Evolutionary conservation across 2,113 vertebrate genomes (phyloP).

Genomic region (Atrichornis clamosus): DNA sequence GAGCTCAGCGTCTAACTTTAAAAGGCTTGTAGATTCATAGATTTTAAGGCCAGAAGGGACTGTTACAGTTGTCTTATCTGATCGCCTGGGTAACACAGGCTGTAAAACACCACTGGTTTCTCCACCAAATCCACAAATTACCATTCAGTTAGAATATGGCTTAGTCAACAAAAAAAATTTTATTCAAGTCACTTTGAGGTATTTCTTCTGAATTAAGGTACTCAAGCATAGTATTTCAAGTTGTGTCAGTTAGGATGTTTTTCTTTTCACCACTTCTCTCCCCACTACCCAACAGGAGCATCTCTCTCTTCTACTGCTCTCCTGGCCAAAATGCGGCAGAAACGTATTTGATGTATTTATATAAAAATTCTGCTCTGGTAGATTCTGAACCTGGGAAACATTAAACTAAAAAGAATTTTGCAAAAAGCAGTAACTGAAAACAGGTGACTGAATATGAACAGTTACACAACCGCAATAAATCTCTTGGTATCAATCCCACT

Average conservation of each 20-base stretch:
- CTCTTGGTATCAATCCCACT: not conserved
- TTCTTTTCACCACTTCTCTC: not conserved
- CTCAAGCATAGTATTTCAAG: not conserved
- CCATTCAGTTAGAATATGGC: not conserved
- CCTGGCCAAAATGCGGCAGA: not conserved
- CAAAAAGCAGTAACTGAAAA: conserved; percentile 13
- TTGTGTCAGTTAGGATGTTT: not conserved
- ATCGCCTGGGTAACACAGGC: not conserved
- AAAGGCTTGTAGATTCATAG: not conserved
- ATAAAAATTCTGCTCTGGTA: not conserved
- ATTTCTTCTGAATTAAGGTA: not conserved
- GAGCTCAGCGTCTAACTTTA: not conserved
- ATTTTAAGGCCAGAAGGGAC: not conserved
- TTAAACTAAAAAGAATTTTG: not conserved
- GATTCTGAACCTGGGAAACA: not conserved
- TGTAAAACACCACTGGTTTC: not conserved
- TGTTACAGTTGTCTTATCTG: not conserved
- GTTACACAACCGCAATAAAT: not conserved
- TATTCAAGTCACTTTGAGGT: not conserved
- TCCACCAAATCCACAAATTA: not conserved
- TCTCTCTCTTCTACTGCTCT: not conserved
- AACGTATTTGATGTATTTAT: not conserved
- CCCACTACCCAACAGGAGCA: rapidly evolving
- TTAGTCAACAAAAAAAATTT: conserved; percentile 12
- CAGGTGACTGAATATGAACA: not conserved